These are phyloP conservation scores for Eupithecia abbreviata DNA, from an alignment of 2,888 invertebrate species.

Conservation along the genomic window DNA sequence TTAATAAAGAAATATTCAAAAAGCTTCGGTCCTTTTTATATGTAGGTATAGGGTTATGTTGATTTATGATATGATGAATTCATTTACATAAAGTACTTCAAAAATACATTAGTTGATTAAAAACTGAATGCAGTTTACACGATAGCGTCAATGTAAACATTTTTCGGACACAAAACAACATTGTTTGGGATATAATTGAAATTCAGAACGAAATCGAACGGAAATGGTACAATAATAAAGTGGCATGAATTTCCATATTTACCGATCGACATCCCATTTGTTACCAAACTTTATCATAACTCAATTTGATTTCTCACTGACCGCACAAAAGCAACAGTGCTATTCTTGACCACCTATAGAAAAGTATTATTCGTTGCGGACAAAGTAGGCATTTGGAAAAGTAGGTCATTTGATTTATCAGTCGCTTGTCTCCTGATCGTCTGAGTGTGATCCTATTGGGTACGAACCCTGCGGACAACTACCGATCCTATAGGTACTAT, in stretches of 20 bases:
- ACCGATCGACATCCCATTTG: background rate
- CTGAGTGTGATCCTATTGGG: background rate
- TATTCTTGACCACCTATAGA: background rate
- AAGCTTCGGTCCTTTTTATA: too few relatives aligned
- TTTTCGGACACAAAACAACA: background rate
- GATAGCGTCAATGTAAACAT: background rate
- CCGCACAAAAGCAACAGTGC: background rate
- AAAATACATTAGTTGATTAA: background rate
- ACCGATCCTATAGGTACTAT: background rate
- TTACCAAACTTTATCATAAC: background rate
- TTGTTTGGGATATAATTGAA: background rate
- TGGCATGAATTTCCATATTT: background rate
- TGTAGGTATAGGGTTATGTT: too few relatives aligned
- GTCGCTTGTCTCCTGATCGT: background rate
- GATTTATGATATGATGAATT: background rate
- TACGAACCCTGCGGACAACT: background rate
- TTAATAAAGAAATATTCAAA: too few relatives aligned
- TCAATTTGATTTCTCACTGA: background rate
- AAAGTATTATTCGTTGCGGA: background rate
- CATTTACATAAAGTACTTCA: background rate
- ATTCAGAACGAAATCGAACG: background rate
- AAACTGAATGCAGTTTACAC: background rate
- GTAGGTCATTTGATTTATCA: slow-evolving; percentile 1
- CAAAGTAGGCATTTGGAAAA: background rate
- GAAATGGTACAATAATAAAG: background rate